Percentiles rank a stretch among this genome's conserved stretches.
Conservation (phyloP, 2,113 vertebrate genomes). For the Strix aluco region DNA sequence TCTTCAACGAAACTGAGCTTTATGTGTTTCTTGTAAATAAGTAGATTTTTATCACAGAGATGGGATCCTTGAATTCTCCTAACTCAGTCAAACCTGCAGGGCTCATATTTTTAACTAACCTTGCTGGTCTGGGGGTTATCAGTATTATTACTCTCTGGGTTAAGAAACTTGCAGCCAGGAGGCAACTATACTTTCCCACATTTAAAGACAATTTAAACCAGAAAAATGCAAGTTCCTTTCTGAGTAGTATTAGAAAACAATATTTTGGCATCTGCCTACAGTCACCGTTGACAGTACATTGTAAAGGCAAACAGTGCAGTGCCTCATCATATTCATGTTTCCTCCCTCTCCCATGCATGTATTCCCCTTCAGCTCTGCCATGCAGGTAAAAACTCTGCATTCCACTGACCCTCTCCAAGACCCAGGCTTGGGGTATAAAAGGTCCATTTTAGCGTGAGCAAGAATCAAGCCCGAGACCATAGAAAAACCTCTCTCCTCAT, state of each 20-base stretch:
- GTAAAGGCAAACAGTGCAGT: not conserved
- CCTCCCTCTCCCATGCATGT: not conserved
- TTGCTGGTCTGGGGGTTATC: not conserved
- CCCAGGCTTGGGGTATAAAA: not conserved
- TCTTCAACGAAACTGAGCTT: not conserved
- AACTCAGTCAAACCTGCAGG: not conserved
- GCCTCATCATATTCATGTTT: not conserved
- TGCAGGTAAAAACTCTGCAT: not conserved
- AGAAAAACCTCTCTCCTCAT: not conserved
- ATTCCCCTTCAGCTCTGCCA: not conserved
- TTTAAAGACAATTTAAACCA: not conserved
- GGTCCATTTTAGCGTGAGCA: not conserved
- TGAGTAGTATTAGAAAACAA: not conserved
- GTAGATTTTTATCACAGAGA: not conserved
- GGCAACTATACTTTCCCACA: not conserved
- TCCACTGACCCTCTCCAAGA: not conserved
- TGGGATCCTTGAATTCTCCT: not conserved
- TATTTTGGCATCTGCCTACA: not conserved
- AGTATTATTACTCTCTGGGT: not conserved
- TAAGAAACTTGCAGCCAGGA: not conserved
- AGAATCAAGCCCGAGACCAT: not conserved
- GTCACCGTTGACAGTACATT: not conserved
- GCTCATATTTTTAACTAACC: not conserved
- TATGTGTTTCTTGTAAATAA: not conserved
- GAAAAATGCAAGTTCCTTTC: not conserved